Evolutionary conservation across 2,797 vertebrate genomes (phyloP).

Genomic region (Cuculus canorus): DNA sequence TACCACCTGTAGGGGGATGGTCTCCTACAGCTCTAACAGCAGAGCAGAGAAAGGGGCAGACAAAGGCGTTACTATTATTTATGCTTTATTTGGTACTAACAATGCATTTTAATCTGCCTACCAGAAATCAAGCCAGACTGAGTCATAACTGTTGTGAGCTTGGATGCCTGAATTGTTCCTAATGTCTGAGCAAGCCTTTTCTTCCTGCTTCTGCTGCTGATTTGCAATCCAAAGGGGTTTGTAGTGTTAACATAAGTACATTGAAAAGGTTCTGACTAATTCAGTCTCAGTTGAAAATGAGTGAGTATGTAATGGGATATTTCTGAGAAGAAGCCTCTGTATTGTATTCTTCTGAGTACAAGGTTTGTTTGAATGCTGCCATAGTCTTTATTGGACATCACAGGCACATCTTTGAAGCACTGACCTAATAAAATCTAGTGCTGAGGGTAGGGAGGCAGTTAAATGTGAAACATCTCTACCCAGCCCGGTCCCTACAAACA

Average conservation of each 20-base stretch:
- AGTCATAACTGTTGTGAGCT: not conserved
- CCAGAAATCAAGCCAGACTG: slow-evolving; percentile 12
- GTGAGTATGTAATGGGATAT: slow-evolving; percentile 17
- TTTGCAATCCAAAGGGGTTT: slow-evolving; percentile 12
- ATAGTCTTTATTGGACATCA: not conserved
- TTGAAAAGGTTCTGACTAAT: slow-evolving; percentile 2
- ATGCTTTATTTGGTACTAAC: slow-evolving; percentile 23
- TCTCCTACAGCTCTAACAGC: not conserved
- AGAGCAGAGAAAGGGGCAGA: not conserved
- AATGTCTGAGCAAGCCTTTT: slow-evolving; percentile 7
- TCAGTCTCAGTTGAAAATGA: not conserved
- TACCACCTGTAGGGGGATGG: not conserved
- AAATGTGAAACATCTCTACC: not conserved
- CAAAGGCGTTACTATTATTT: not conserved
- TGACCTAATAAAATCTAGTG: not conserved
- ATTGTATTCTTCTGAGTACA: slow-evolving; percentile 8
- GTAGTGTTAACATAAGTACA: not conserved
- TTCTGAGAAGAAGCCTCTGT: slow-evolving; percentile 35
- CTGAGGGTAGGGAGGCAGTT: not conserved
- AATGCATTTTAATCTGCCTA: slow-evolving; percentile 33
- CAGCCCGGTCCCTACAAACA: not conserved
- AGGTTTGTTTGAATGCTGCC: slow-evolving; percentile 9
- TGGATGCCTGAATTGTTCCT: slow-evolving; percentile 24
- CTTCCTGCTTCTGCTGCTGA: not conserved
- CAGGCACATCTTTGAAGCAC: not conserved